A percentile compares a stretch with the other conserved stretches of the same genome.
These are phyloP conservation scores for Chaunax sp. DNA, from an alignment of 2,797 vertebrate genomes.

Conservation along the genomic window DNA sequence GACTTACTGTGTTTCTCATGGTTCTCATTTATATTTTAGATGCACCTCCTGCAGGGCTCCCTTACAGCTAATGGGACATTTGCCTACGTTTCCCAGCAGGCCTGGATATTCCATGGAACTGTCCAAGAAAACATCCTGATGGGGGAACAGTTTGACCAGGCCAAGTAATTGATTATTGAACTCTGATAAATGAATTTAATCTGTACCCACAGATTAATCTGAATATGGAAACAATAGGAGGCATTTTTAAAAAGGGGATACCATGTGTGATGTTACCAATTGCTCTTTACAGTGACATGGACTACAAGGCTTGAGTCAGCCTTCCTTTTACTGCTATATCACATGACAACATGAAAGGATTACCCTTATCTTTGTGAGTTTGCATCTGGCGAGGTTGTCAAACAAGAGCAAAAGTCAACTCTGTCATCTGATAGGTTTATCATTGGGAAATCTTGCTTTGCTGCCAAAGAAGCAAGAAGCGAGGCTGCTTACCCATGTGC, in stretches of 20 bases:
- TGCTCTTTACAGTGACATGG: too few relatives aligned
- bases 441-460: too few relatives aligned
- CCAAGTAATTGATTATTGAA: conserved; percentile 76
- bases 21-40: conserved; percentile 69
- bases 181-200: neutral
- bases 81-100: conserved; percentile 89
- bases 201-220: neutral
- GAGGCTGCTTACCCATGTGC: too few relatives aligned
- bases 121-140: conserved; percentile 88
- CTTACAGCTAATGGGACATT: conserved; percentile 80
- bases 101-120: conserved; percentile 90
- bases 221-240: neutral
- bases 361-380: too few relatives aligned
- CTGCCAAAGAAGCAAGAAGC: too few relatives aligned
- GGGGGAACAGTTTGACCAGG: conserved; percentile 82
- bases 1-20: neutral
- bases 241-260: too few relatives aligned
- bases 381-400: conserved; percentile 7
- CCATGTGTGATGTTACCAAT: too few relatives aligned
- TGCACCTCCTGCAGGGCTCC: conserved; percentile 82
- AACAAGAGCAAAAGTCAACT: conserved; percentile 17
- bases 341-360: neutral
- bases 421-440: neutral
- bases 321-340: too few relatives aligned
- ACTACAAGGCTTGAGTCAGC: too few relatives aligned